Percentiles rank a stretch among this genome's conserved stretches.
phyloP scores from a whole-genome alignment of 2,113 vertebrate genomes.

The Tenebrosternarchus preto region DNA sequence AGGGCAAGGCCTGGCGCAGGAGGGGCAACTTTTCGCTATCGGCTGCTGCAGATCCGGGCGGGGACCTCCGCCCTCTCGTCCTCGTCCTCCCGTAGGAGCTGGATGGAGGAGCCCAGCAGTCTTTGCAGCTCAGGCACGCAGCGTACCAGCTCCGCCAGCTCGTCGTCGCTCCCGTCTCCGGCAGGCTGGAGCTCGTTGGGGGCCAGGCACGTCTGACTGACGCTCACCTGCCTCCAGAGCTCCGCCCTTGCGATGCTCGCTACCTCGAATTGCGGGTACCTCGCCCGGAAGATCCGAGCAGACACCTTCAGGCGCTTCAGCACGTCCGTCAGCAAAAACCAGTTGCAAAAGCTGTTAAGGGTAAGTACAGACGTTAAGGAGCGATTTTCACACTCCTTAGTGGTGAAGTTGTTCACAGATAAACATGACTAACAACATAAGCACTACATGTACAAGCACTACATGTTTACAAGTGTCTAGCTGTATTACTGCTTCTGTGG shows the following conservation, averaged over 20 bases:
- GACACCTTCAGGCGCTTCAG: slow-evolving; percentile 95
- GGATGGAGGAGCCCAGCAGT: slow-evolving; percentile 86
- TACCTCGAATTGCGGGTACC: slow-evolving; percentile 93
- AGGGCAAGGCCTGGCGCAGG: background rate
- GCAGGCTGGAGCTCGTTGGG: slow-evolving; percentile 65
- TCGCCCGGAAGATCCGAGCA: slow-evolving; percentile 90
- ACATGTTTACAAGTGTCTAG: background rate
- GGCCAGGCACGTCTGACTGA: slow-evolving; percentile 87
- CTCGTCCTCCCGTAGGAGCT: slow-evolving; percentile 70
- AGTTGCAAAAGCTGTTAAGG: slow-evolving; percentile 87
- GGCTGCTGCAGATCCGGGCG: slow-evolving; percentile 59
- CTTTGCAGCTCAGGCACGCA: slow-evolving; percentile 89
- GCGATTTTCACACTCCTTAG: background rate
- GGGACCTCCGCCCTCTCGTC: slow-evolving; percentile 57
- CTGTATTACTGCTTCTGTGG: background rate
- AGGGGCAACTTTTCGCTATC: slow-evolving; percentile 60
- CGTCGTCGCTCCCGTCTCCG: slow-evolving; percentile 73
- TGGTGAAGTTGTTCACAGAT: background rate
- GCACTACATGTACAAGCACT: background rate
- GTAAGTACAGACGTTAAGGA: slow-evolving; percentile 6
- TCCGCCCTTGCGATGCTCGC: slow-evolving; percentile 80
- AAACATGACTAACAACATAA: background rate
- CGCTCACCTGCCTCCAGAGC: slow-evolving; percentile 84
- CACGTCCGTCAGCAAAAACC: slow-evolving; percentile 92
- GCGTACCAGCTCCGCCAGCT: slow-evolving; percentile 87